A percentile compares a stretch with the other conserved stretches of the same genome.
These are phyloP conservation scores for Dexiosoma caninum DNA, from an alignment of 2,888 invertebrate species.

Conservation along the genomic window DNA sequence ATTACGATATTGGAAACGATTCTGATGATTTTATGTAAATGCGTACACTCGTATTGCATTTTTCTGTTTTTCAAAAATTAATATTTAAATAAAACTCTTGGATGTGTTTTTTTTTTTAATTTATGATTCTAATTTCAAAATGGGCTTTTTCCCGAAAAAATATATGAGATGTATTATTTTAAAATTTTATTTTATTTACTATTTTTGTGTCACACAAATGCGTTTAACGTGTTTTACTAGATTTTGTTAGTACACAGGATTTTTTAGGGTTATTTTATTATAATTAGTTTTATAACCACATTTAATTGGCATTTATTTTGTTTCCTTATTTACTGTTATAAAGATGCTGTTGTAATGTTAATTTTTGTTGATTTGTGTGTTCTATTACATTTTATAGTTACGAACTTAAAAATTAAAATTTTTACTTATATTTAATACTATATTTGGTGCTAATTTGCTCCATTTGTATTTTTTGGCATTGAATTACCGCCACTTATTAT, in stretches of 20 bases:
- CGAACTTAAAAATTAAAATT: slow-evolving; percentile 53
- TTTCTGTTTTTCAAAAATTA: not conserved
- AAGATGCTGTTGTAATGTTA: slow-evolving; percentile 8
- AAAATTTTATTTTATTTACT: too few species aligned
- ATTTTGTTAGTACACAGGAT: slow-evolving; percentile 54
- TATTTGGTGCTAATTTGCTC: slow-evolving; percentile 69
- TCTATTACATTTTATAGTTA: slow-evolving; percentile 47
- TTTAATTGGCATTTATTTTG: slow-evolving; percentile 57
- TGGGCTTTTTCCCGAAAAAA: slow-evolving; percentile 21
- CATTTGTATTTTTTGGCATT: slow-evolving; percentile 70
- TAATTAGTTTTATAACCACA: slow-evolving; percentile 45
- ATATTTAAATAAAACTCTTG: too few species aligned
- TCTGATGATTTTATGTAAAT: slow-evolving; percentile 95
- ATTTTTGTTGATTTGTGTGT: slow-evolving; percentile 24
- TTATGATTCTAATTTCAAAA: too few species aligned
- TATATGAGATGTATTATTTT: slow-evolving; percentile 52
- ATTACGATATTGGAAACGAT: slow-evolving; percentile 90
- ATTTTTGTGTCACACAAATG: slow-evolving; percentile 61
- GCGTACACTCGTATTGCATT: not conserved
- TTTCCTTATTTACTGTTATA: slow-evolving; percentile 29
- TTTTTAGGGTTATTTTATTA: slow-evolving; percentile 43
- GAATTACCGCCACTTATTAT: slow-evolving; percentile 67
- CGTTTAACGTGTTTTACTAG: slow-evolving; percentile 53
- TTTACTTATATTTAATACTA: slow-evolving; percentile 52
- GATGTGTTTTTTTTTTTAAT: too few species aligned